These are phyloP conservation scores for Phrynocephalus versicolor DNA, from an alignment of 2,113 vertebrate species.

Conservation along the genomic window DNA sequence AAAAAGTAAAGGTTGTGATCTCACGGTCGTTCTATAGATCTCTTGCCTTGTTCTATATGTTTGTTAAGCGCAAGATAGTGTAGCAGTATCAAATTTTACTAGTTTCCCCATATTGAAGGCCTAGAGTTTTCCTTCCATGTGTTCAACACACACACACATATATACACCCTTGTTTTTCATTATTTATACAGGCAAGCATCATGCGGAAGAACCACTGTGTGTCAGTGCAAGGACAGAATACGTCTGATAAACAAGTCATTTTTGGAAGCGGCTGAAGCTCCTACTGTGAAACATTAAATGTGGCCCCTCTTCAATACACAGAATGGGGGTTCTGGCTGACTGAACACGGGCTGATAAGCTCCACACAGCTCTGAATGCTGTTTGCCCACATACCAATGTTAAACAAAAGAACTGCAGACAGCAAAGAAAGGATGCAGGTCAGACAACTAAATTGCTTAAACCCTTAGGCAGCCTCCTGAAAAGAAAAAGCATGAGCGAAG, in stretches of 20 bases:
- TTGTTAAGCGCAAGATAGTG: constrained; percentile 17
- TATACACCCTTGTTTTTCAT: constrained; percentile 63
- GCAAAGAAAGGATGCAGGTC: constrained; percentile 81
- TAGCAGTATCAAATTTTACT: not conserved
- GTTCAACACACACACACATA: constrained; percentile 3
- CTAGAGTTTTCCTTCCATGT: constrained; percentile 66
- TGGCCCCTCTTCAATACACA: constrained; percentile 80
- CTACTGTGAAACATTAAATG: constrained; percentile 81
- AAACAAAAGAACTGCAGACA: constrained; percentile 85
- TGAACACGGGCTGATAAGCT: constrained; percentile 82
- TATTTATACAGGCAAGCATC: constrained; percentile 65
- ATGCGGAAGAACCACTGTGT: constrained; percentile 75
- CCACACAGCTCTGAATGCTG: constrained; percentile 82
- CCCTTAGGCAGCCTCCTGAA: constrained; percentile 82
- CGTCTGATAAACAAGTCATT: constrained; percentile 85
- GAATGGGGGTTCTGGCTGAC: constrained; percentile 80
- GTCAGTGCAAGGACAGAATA: constrained; percentile 80
- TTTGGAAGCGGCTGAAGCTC: constrained; percentile 79
- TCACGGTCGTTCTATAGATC: not conserved
- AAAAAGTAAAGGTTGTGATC: constrained; percentile 18
- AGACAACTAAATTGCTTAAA: constrained; percentile 86
- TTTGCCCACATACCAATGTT: constrained; percentile 86
- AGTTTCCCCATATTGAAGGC: constrained; percentile 42
- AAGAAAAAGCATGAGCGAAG: constrained; percentile 81
- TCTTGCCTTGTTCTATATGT: constrained; percentile 16